phyloP scores from a whole-genome alignment of 2,888 invertebrate genomes.

The Cerceris rybyensis region DNA sequence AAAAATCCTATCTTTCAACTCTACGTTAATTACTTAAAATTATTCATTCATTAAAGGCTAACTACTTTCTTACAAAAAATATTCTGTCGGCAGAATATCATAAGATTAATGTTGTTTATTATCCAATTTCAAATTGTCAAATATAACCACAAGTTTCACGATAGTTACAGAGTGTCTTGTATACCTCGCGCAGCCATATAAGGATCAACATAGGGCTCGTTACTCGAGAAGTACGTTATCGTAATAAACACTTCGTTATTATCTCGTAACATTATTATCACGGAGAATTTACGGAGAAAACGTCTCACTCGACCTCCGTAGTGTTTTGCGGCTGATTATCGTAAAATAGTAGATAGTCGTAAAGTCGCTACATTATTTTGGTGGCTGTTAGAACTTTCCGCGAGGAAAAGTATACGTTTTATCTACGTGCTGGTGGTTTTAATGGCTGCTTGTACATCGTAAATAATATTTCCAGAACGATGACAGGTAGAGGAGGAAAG shows the following conservation, averaged over 20 bases:
- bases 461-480: conserved; percentile 36
- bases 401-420: conserved; percentile 7
- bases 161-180: too few species aligned
- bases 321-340: conserved; percentile 26
- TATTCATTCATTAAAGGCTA: too few species aligned
- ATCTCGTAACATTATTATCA: not conserved
- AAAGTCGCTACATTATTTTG: conserved; percentile 31
- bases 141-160: too few species aligned
- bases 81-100: too few species aligned
- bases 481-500: conserved; percentile 5
- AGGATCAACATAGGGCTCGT: not conserved
- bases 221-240: not conserved
- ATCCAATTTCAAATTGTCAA: too few species aligned
- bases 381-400: conserved; percentile 3
- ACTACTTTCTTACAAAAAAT: too few species aligned
- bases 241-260: conserved; percentile 2
- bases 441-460: conserved; percentile 13
- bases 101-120: too few species aligned
- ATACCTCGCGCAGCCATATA: not conserved
- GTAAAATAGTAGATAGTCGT: conserved; percentile 25
- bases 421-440: too few species aligned
- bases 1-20: too few species aligned
- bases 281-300: not conserved
- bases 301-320: not conserved
- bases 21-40: too few species aligned